phyloP scores from a whole-genome alignment of 2,113 vertebrate genomes.

The Ciconia maguari region DNA sequence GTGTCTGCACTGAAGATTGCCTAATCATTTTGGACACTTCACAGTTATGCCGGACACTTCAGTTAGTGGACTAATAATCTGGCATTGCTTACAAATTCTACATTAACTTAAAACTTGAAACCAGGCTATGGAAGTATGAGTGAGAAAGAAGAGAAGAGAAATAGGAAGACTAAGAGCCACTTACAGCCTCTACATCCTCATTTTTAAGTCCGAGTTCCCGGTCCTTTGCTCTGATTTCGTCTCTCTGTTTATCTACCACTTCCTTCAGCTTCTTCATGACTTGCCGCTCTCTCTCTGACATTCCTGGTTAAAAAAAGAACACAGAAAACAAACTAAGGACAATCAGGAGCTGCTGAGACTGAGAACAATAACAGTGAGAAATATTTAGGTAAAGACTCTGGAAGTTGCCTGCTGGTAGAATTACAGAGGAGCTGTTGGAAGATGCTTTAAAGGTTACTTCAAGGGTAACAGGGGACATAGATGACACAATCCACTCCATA shows the following conservation, averaged over 20 bases:
- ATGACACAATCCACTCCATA: not conserved
- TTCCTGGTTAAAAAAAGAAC: conserved; percentile 68
- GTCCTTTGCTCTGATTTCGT: conserved; percentile 90
- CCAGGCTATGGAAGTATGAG: not conserved
- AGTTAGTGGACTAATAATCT: not conserved
- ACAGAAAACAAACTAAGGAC: not conserved
- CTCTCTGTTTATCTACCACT: conserved; percentile 88
- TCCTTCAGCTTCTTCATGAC: conserved; percentile 88
- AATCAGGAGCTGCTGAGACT: not conserved
- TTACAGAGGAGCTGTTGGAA: not conserved
- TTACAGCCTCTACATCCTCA: conserved; percentile 89
- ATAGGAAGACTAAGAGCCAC: not conserved
- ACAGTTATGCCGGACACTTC: not conserved
- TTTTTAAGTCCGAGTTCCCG: conserved; percentile 84
- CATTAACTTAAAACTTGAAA: not conserved
- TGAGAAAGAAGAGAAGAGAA: not conserved
- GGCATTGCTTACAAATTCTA: not conserved
- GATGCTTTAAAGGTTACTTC: not conserved
- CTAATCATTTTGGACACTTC: not conserved
- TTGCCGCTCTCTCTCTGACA: conserved; percentile 86
- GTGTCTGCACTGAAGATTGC: not conserved
- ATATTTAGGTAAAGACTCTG: not conserved
- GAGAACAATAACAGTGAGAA: not conserved
- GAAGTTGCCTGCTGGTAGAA: not conserved
- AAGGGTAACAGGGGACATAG: not conserved